These are phyloP conservation scores for Mechanitis mazaeus DNA, from an alignment of 2,888 invertebrate species.

Conservation along the genomic window DNA sequence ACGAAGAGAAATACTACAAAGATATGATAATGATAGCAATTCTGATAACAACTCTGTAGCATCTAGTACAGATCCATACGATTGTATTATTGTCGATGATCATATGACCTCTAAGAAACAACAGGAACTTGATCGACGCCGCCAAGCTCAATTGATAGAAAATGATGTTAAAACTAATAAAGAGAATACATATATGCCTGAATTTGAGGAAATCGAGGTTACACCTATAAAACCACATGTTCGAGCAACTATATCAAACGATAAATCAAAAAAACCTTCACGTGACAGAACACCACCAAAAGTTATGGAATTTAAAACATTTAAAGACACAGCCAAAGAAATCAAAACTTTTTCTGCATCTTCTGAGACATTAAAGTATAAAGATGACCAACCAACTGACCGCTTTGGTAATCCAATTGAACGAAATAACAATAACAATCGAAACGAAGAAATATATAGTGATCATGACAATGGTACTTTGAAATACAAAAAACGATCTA, in stretches of 20 bases:
- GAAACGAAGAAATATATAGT: constrained; percentile 57
- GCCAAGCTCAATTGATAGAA: constrained; percentile 58
- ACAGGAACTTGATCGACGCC: constrained; percentile 66
- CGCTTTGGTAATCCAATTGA: constrained; percentile 67
- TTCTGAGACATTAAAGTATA: constrained; percentile 70
- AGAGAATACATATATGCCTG: constrained; percentile 68
- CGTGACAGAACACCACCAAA: constrained; percentile 64
- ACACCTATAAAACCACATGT: constrained; percentile 70
- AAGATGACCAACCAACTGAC: constrained; percentile 63
- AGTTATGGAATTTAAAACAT: constrained; percentile 72
- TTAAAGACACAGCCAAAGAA: constrained; percentile 71
- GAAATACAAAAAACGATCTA: constrained; percentile 67
- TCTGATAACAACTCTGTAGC: constrained; percentile 80
- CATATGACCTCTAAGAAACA: constrained; percentile 78
- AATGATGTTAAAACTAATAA: constrained; percentile 63
- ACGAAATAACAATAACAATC: constrained; percentile 56
- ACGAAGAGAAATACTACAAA: constrained; percentile 83
- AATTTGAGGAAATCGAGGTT: constrained; percentile 72
- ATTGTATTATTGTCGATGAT: constrained; percentile 90
- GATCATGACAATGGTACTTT: constrained; percentile 68
- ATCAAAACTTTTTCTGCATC: constrained; percentile 72
- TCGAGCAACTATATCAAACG: constrained; percentile 61
- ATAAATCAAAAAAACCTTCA: constrained; percentile 60
- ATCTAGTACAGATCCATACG: constrained; percentile 85
- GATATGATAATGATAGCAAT: constrained; percentile 81